Conservation (phyloP, 2,113 vertebrate genomes). For the Laterallus jamaicensis region DNA sequence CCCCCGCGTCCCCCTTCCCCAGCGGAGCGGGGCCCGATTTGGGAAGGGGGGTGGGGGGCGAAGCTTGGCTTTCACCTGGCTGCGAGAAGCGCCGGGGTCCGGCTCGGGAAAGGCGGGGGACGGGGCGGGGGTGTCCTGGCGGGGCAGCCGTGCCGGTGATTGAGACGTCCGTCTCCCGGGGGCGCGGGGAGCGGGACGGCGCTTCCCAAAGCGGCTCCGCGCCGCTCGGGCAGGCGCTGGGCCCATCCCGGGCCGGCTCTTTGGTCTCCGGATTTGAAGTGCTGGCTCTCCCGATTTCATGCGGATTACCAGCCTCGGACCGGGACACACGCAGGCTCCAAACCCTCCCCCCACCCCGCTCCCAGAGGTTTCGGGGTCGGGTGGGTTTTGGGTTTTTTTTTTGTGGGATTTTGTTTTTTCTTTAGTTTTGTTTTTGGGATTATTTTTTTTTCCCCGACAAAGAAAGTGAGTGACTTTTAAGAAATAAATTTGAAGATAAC, state of each 20-base stretch:
- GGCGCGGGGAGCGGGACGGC: not conserved
- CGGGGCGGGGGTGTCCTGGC: not conserved
- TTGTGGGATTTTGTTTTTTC: not conserved
- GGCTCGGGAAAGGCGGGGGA: not conserved
- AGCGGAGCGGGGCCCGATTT: not conserved
- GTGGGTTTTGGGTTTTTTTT: not conserved
- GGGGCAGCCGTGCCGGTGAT: not conserved
- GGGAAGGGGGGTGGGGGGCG: not conserved
- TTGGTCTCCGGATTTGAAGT: slow-evolving; percentile 8
- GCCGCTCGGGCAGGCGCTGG: not conserved
- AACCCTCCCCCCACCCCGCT: not conserved
- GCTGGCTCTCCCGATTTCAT: slow-evolving; percentile 48
- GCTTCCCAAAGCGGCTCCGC: not conserved
- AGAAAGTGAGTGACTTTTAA: slow-evolving; percentile 70
- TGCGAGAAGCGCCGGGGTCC: not conserved
- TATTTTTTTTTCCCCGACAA: not conserved
- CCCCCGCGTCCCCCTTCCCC: too few relatives aligned
- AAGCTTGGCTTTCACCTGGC: not conserved
- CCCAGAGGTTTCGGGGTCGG: not conserved
- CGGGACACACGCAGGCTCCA: slow-evolving; percentile 57
- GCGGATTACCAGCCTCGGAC: slow-evolving; percentile 38
- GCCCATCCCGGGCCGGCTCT: not conserved
- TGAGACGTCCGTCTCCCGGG: slow-evolving; percentile 13
- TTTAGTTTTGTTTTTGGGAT: not conserved
- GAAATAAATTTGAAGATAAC: slow-evolving; percentile 83